Percentiles rank a stretch among this genome's conserved stretches.
Conservation (phyloP, 2,797 vertebrate genomes). For the Phrynocephalus vlangalii region DNA sequence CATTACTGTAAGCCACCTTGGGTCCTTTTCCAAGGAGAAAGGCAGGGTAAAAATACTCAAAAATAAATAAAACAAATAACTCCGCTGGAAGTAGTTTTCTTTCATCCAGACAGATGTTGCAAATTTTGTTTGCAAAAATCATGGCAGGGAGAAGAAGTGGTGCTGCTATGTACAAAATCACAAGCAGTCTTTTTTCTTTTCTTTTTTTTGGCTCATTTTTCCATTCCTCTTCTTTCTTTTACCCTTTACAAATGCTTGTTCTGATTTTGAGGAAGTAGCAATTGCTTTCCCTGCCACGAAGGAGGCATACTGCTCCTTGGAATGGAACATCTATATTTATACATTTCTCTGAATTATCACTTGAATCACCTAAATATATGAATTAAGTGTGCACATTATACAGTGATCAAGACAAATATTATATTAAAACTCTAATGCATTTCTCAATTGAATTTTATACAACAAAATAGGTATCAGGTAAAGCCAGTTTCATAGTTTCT, state of each 20-base stretch:
- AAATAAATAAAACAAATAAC: too few relatives aligned
- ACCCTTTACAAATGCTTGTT: neutral
- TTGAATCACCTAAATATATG: slow-evolving; percentile 40
- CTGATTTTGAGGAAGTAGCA: neutral
- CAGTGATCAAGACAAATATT: neutral
- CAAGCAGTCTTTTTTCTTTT: neutral
- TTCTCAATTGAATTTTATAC: slow-evolving; percentile 17
- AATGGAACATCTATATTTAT: neutral
- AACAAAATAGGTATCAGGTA: neutral
- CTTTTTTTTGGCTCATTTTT: neutral
- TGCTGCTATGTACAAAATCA: neutral
- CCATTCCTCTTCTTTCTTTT: neutral
- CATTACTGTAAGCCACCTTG: too few relatives aligned
- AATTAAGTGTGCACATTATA: neutral
- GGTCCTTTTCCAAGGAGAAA: too few relatives aligned
- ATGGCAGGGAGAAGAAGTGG: neutral
- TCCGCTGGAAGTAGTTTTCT: neutral
- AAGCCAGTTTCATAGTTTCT: slow-evolving; percentile 1
- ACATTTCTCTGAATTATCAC: neutral
- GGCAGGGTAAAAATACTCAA: too few relatives aligned
- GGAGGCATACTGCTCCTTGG: neutral
- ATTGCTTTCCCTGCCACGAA: neutral
- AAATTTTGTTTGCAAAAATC: neutral
- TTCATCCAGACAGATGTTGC: neutral
- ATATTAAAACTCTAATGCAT: slow-evolving; percentile 22